Evolutionary conservation across 2,113 vertebrate species (phyloP).

Genomic region (Empidonax traillii): DNA sequence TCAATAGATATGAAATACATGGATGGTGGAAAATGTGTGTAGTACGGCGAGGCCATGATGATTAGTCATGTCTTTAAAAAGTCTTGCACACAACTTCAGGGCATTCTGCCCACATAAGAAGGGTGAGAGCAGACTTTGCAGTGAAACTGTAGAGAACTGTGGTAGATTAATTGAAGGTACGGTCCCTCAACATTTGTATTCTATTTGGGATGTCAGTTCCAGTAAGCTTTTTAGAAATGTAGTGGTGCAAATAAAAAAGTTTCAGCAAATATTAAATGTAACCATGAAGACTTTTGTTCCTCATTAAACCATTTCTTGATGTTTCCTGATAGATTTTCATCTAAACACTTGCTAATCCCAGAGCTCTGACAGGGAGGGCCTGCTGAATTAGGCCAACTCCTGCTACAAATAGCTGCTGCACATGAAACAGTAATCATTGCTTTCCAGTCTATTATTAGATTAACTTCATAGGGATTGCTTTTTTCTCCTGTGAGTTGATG

Average conservation of each 20-base stretch:
- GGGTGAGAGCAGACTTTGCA: neutral
- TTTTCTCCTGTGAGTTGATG: conserved; percentile 78
- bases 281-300: conserved; percentile 61
- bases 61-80: neutral
- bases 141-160: neutral
- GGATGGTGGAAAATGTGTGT: neutral
- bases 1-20: neutral
- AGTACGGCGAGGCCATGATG: neutral
- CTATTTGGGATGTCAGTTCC: conserved; percentile 21
- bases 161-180: neutral
- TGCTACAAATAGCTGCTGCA: conserved; percentile 73
- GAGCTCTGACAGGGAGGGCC: conserved; percentile 60
- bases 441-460: conserved; percentile 82
- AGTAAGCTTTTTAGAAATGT: conserved; percentile 35
- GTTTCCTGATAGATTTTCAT: conserved; percentile 60
- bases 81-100: neutral
- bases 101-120: neutral
- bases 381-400: conserved; percentile 74
- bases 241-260: neutral
- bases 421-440: conserved; percentile 78
- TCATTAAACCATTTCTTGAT: conserved; percentile 69
- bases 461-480: conserved; percentile 78
- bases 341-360: conserved; percentile 72
- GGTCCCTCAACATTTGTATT: conserved; percentile 9
- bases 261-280: conserved; percentile 14